Percentiles rank a stretch among this genome's conserved stretches.
phyloP scores from a whole-genome alignment of 1,140 invertebrate genomes.

The Caenorhabditis briggsae region DNA sequence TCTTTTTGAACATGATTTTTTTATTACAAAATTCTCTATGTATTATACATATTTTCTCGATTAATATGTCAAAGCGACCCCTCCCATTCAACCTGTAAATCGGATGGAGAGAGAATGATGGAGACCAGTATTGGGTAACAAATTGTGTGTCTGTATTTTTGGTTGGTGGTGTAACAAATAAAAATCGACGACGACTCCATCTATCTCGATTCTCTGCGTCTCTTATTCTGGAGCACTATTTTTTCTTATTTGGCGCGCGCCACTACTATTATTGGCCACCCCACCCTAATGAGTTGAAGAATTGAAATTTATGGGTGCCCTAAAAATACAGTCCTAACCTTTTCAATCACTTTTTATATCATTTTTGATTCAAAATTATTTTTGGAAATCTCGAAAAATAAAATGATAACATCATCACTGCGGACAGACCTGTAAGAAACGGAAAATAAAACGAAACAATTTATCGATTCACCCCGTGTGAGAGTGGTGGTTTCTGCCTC shows the following conservation, averaged over 20 bases:
- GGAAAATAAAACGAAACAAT: conserved; percentile 40
- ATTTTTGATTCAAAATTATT: not conserved
- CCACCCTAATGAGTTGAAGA: too few relatives aligned
- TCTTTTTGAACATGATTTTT: too few relatives aligned
- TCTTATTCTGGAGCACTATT: not conserved
- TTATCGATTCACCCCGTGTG: conserved; percentile 1
- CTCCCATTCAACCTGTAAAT: not conserved
- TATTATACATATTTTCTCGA: too few relatives aligned
- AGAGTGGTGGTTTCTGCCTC: not conserved
- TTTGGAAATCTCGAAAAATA: not conserved
- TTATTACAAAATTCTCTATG: too few relatives aligned
- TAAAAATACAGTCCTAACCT: not conserved
- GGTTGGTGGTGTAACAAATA: not conserved
- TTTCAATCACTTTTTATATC: not conserved
- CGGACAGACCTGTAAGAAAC: conserved; percentile 23
- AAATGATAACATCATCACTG: conserved; percentile 5
- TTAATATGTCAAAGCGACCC: too few relatives aligned
- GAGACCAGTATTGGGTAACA: conserved; percentile 1
- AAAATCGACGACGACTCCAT: not conserved
- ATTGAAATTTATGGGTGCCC: not conserved
- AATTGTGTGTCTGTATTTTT: too few relatives aligned
- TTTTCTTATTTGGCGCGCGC: too few relatives aligned
- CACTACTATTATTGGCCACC: too few relatives aligned
- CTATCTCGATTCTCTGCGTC: not conserved
- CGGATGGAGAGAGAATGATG: not conserved